Evolutionary conservation across 30 jellyfish, hydroid and myxozoan genomes (phyloP).

Genomic region (Aurelia sp.): DNA sequence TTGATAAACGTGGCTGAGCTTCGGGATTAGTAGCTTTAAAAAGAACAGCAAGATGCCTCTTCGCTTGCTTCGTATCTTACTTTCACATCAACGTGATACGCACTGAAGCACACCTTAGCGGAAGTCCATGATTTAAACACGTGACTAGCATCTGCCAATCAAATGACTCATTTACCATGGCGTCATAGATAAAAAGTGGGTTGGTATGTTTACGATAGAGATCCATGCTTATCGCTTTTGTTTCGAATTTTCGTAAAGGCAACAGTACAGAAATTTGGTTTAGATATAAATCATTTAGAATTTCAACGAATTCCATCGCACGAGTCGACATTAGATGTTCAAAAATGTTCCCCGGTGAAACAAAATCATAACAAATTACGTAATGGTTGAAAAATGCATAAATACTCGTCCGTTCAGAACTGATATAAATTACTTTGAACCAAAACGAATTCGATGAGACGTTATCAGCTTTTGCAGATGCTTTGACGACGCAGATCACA

Average conservation of each 20-base stretch:
- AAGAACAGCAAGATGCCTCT: slow-evolving; percentile 46
- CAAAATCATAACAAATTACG: no score
- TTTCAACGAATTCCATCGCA: no score
- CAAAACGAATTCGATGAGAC: no score
- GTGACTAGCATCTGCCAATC: slow-evolving; percentile 38
- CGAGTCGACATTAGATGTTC: no score
- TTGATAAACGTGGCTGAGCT: not conserved
- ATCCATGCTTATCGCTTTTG: not conserved
- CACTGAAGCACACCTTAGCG: slow-evolving; percentile 69
- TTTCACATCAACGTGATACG: slow-evolving; percentile 48
- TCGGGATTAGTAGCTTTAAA: not conserved
- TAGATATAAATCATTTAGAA: no score
- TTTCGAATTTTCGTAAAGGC: not conserved
- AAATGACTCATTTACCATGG: not conserved
- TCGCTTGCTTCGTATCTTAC: slow-evolving; percentile 3
- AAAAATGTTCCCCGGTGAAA: no score
- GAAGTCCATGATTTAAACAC: slow-evolving; percentile 52
- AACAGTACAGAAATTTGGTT: no score
- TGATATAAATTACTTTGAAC: no score
- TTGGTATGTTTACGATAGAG: slow-evolving; percentile 24
- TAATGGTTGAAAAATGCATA: no score
- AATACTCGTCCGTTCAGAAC: no score
- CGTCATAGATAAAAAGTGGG: slow-evolving; percentile 58
- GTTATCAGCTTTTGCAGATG: no score
- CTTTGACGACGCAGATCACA: no score